phyloP scores from a whole-genome alignment of 2,888 invertebrate species.

The Stictocephala bisonia region DNA sequence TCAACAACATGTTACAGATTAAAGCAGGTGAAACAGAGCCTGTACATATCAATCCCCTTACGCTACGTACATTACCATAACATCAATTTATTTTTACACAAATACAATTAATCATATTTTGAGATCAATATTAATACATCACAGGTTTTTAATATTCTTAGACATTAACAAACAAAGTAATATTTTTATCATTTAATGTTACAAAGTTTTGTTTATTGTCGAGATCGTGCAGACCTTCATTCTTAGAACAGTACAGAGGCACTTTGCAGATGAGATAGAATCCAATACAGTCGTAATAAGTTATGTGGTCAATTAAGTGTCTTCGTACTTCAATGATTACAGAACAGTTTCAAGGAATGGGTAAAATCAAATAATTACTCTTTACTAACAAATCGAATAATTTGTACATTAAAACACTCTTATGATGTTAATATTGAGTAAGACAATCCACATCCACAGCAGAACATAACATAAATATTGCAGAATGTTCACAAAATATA shows the following conservation, averaged over 20 bases:
- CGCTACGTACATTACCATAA: conserved; percentile 23
- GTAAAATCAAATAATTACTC: too few species aligned
- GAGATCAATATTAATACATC: conserved; percentile 48
- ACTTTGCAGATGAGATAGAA: neutral
- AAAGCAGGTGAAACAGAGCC: neutral
- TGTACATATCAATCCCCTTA: neutral
- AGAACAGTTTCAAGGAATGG: too few species aligned
- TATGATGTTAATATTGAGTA: too few species aligned
- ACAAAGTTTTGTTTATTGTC: conserved; percentile 13
- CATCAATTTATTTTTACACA: conserved; percentile 32
- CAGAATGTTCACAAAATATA: too few species aligned
- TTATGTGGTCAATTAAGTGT: too few species aligned
- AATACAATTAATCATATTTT: conserved; percentile 34
- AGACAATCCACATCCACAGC: too few species aligned
- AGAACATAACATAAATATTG: too few species aligned
- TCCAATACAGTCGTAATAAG: too few species aligned
- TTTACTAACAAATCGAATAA: too few species aligned
- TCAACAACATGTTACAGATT: conserved; percentile 30
- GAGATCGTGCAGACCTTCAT: conserved; percentile 20
- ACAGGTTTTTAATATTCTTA: conserved; percentile 47
- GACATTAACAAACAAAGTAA: conserved; percentile 43
- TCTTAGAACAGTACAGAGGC: neutral
- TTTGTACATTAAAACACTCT: too few species aligned
- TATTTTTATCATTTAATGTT: neutral
- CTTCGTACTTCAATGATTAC: too few species aligned